phyloP scores from a whole-genome alignment of 1,140 invertebrate species.

The Pomacea maculata region DNA sequence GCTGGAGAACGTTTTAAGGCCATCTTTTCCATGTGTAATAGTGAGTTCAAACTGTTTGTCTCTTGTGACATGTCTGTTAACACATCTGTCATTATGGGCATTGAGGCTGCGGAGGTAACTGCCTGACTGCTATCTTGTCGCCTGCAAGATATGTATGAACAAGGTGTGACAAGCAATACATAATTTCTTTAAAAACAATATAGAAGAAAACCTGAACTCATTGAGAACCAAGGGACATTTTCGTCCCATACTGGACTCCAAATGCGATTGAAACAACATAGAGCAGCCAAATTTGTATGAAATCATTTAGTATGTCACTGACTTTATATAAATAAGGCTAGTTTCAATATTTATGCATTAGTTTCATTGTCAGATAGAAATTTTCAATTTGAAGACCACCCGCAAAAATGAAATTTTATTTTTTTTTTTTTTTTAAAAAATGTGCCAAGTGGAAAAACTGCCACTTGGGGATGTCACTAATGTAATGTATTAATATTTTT shows the following conservation, averaged over 20 bases:
- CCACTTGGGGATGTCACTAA: too few relatives aligned
- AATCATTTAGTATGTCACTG: too few relatives aligned
- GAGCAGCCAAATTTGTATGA: too few relatives aligned
- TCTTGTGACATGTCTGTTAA: constrained; percentile 24
- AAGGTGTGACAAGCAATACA: not conserved
- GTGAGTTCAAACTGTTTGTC: constrained; percentile 1
- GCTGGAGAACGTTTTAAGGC: constrained; percentile 28
- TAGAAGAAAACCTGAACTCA: not conserved
- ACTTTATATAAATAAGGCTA: too few relatives aligned
- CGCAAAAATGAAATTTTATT: not conserved
- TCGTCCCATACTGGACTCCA: too few relatives aligned
- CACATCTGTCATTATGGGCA: constrained; percentile 25
- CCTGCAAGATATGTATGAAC: constrained; percentile 8
- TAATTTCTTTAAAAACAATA: not conserved
- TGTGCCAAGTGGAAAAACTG: too few relatives aligned
- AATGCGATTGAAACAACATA: too few relatives aligned
- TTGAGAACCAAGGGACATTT: too few relatives aligned
- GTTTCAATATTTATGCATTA: too few relatives aligned
- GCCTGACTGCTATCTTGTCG: constrained; percentile 28
- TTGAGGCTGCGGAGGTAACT: constrained; percentile 21
- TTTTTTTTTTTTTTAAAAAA: not conserved
- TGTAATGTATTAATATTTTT: too few relatives aligned
- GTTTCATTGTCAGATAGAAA: too few relatives aligned
- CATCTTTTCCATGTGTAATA: constrained; percentile 19
- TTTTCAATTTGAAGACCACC: too few relatives aligned